Base-by-base conservation (phyloP, 1,140 invertebrate genomes). In the Linepithema humile region DNA sequence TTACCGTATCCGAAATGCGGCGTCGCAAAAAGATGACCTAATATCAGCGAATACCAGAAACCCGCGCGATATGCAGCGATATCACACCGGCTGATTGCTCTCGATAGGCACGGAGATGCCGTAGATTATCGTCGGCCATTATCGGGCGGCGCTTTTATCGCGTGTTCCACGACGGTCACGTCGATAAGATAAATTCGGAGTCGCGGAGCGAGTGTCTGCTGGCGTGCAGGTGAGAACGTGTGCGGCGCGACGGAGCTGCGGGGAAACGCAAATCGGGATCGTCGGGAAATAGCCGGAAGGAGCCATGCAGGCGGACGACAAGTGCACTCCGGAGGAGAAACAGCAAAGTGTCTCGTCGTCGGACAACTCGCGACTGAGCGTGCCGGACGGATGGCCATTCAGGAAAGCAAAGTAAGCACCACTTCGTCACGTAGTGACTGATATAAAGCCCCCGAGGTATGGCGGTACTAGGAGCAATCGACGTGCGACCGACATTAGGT, bases 331-430 rank as follows among this genome's bases (percentile, higher is more conserved):
- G 10, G 35, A 55, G 75, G 48, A 38, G 48, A 29, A 69, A 53
- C 75, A 70, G 75, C 20, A 9, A 26, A 15, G 12, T 9, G 23
- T 80, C 57, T 69, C 64, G 38, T 15, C 26, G 10, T 35, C 64
- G 32, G 35, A 57, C 48, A 12, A 12, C 17, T 38, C 64, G 64
- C 64, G 29, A 26, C 45, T 17, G 26, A 78, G 40, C 67, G 74
- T 72, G 29, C 69, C 82, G 55, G 88, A 90, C 57, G 85, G 82
- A 70, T 82, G 78, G 77, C 48, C 53, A 35, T 85, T 83, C 45
- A 65, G 35, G 20, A 85, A 85, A 70, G 43, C 86, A 83, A 90
- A 83, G 89, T 90, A 72, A 90, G 86, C 86, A 60, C 62, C 60
- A 43, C 29, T 77, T 85, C 15, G 29, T 57, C 62, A 40, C 48